Base-by-base conservation (phyloP, 2,113 vertebrate genomes). In the Turnix velox region DNA sequence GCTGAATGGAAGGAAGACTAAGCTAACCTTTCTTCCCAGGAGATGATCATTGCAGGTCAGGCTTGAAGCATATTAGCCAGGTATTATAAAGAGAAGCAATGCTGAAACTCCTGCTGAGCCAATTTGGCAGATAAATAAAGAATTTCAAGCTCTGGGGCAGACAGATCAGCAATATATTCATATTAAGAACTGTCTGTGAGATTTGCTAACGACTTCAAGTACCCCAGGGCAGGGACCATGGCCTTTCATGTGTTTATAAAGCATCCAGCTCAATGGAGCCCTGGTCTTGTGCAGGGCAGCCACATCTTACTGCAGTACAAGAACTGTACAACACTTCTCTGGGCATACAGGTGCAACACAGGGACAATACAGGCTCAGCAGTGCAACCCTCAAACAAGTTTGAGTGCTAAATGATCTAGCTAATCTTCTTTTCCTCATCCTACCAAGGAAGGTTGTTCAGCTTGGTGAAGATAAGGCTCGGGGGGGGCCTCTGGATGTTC, bases 101-200 rank as follows among this genome's bases (percentile, higher is more conserved):
- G 95, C 89, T 94, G 95, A 89, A 94, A 95, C 84, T 94, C 96
- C 74, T 92, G 94, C 91, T 66, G 57, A 93, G 91, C 95, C 95
- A 93, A 95, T 92, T 96, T 85, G 87, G 92, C 78, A 91, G 84
- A 96, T 94, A 95, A 93, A 93, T 94, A 96, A 95, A 95, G 94
- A 96, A 95, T 95, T 96, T 85, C 95, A 82, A 57, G 92, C 95
- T 96, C 95, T 96, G 89, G 87, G 95, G 92, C 89, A 95, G 94
- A 94, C 89, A 92, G 89, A 93, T 94, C 89, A 95, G 93, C 95
- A 93, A 89, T 89, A 94, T 73, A 93, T 95, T 92, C 45, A 63
- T 87, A 92, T 87, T 91, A 96, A 93, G 91, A 95, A 94, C 82
- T 79, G 94, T 93, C 95, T 96, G 90, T 91, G 91, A 95, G 91